Evolutionary conservation across 1,140 invertebrate species (phyloP).

Genomic region (Solenopsis invicta): DNA sequence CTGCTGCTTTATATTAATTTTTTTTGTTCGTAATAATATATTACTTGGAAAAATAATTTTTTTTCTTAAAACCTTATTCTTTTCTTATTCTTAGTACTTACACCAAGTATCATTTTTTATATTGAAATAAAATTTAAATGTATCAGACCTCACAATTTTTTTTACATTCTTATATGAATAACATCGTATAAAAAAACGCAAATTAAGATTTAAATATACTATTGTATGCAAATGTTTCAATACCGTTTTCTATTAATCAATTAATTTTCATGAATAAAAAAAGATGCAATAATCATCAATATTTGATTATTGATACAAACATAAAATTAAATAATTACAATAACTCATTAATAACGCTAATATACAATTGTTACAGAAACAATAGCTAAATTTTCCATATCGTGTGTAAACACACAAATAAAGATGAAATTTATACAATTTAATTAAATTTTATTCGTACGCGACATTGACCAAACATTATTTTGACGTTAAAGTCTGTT

Average conservation of each 20-base stretch:
- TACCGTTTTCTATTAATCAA: background rate
- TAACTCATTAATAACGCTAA: background rate
- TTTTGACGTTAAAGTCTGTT: slow-evolving; percentile 30
- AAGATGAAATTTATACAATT: slow-evolving; percentile 14
- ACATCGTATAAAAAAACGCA: background rate
- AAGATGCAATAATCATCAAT: background rate
- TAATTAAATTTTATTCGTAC: slow-evolving; percentile 13
- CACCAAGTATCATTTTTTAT: background rate
- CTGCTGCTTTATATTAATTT: background rate
- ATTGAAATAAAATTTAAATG: background rate
- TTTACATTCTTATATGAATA: background rate
- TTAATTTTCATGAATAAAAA: background rate
- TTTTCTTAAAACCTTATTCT: background rate
- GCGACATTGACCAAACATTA: slow-evolving; percentile 19
- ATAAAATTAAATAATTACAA: background rate
- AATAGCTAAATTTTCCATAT: background rate
- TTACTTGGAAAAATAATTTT: background rate
- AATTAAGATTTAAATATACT: slow-evolving; percentile 8
- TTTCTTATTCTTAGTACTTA: background rate
- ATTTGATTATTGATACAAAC: background rate
- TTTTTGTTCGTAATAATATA: background rate
- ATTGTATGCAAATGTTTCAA: background rate
- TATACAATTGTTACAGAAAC: background rate
- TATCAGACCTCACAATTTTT: background rate
- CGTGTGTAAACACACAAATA: background rate